Evolutionary conservation across 2,888 invertebrate genomes (phyloP).

Genomic region (Biston betularia): DNA sequence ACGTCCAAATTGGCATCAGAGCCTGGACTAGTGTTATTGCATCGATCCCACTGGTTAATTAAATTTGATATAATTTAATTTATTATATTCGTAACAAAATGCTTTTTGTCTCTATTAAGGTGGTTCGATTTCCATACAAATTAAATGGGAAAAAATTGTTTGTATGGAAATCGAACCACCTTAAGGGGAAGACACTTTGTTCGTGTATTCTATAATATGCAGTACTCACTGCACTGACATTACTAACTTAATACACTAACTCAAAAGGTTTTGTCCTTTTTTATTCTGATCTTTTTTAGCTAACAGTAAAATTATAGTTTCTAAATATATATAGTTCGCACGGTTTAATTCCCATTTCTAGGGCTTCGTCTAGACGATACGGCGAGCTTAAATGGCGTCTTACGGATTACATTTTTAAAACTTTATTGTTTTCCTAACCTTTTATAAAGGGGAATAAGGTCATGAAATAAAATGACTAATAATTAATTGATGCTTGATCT

Average conservation of each 20-base stretch:
- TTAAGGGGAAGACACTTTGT: too few species aligned
- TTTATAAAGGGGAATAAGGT: constrained; percentile 20
- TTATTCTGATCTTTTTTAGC: neutral
- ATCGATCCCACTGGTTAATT: too few species aligned
- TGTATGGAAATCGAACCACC: too few species aligned
- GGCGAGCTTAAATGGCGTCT: constrained; percentile 24
- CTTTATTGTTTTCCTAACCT: constrained; percentile 26
- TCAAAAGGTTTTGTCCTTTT: too few species aligned
- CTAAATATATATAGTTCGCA: constrained; percentile 8
- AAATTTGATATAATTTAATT: neutral
- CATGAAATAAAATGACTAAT: constrained; percentile 21
- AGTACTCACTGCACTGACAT: too few species aligned
- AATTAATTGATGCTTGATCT: neutral
- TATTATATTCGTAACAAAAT: neutral
- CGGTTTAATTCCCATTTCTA: constrained; percentile 27
- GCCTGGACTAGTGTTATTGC: too few species aligned
- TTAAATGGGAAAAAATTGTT: too few species aligned
- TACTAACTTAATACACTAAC: too few species aligned
- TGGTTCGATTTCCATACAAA: too few species aligned
- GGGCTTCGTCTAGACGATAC: constrained; percentile 34
- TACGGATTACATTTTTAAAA: constrained; percentile 15
- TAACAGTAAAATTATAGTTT: constrained; percentile 1
- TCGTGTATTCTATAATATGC: too few species aligned
- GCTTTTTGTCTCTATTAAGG: neutral
- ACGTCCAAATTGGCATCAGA: too few species aligned